Conservation (phyloP, 2,113 vertebrate genomes). For the Sphaerodactylus townsendi region DNA sequence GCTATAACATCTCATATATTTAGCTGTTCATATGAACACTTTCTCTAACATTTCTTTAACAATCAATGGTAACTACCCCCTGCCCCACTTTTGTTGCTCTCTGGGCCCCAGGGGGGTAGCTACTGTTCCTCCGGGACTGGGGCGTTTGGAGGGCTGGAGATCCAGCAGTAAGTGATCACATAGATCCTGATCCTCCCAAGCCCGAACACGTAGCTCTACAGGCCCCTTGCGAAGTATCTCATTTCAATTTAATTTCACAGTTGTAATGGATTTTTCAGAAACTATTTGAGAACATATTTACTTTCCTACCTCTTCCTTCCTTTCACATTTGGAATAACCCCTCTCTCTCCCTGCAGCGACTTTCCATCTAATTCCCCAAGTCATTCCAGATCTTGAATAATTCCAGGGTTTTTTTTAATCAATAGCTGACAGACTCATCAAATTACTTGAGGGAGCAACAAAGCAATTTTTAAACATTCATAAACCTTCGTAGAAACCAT, state of each 20-base stretch:
- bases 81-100: too few species aligned
- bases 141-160: not conserved
- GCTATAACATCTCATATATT: too few species aligned
- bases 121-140: too few species aligned
- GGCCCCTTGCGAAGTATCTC: constrained; percentile 48
- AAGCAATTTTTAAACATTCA: constrained; percentile 84
- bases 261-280: constrained; percentile 65
- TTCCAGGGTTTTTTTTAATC: constrained; percentile 78
- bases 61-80: not conserved
- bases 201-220: constrained; percentile 47
- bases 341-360: constrained; percentile 25
- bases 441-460: constrained; percentile 82
- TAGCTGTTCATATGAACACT: too few species aligned
- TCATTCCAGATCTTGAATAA: constrained; percentile 78
- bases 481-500: constrained; percentile 75
- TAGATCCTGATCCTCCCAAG: not conserved
- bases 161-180: not conserved
- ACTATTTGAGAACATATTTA: constrained; percentile 62
- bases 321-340: constrained; percentile 60
- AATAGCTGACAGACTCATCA: constrained; percentile 85
- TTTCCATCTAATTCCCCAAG: constrained; percentile 76
- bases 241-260: constrained; percentile 62
- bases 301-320: constrained; percentile 68
- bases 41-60: not conserved
- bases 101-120: not conserved